A percentile compares a stretch with the other conserved stretches of the same genome.
These are phyloP conservation scores for Panthera tigris DNA, from an alignment of 2,113 vertebrate species.

Conservation along the genomic window DNA sequence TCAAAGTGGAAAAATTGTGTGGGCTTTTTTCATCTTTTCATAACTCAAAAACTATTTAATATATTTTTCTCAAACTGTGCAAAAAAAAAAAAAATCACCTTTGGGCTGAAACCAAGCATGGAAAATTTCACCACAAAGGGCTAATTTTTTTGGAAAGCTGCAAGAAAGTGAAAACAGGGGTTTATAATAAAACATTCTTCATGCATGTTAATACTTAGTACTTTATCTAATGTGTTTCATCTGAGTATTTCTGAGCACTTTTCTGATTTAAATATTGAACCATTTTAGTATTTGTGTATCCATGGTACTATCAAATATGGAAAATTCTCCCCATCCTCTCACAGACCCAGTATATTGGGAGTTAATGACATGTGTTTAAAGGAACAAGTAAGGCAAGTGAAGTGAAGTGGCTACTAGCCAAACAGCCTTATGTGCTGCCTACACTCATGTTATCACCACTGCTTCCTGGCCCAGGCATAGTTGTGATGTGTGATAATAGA, in stretches of 20 bases:
- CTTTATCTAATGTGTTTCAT: conserved; percentile 70
- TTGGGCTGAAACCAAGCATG: conserved; percentile 78
- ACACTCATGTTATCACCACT: neutral
- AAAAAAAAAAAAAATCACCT: conserved; percentile 68
- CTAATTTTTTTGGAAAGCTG: conserved; percentile 78
- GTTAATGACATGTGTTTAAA: neutral
- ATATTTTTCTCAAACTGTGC: conserved; percentile 75
- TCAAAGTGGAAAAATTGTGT: conserved; percentile 80
- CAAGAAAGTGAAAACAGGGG: conserved; percentile 71
- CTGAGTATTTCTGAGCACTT: conserved; percentile 63
- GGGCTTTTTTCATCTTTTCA: conserved; percentile 77
- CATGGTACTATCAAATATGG: neutral
- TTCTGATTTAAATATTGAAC: conserved; percentile 34
- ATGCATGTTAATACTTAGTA: conserved; percentile 62
- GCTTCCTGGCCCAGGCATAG: neutral
- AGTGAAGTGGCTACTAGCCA: neutral
- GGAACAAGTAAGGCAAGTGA: neutral
- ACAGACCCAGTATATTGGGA: neutral
- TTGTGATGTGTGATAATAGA: neutral
- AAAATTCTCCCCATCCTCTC: neutral
- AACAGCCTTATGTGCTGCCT: neutral
- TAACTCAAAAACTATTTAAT: conserved; percentile 79
- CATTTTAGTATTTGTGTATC: conserved; percentile 42
- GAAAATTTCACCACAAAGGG: conserved; percentile 79
- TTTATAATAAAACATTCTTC: conserved; percentile 73